These are phyloP conservation scores for Mesoclemmys tuberculata DNA, from an alignment of 2,113 vertebrate species.

Conservation along the genomic window DNA sequence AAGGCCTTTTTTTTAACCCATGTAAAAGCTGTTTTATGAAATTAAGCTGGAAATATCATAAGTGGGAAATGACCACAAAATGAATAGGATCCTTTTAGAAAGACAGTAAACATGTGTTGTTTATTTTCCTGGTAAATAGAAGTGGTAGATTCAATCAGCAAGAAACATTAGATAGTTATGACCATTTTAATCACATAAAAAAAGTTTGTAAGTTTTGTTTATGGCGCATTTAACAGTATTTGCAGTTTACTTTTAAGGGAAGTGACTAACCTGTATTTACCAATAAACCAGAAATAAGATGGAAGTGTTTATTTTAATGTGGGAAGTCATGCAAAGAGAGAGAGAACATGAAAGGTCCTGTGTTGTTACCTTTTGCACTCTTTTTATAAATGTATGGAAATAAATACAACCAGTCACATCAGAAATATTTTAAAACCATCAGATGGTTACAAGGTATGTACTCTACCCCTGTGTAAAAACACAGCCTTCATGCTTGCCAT, in stretches of 20 bases:
- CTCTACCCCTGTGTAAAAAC: slow-evolving; percentile 65
- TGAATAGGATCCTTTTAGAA: slow-evolving; percentile 85
- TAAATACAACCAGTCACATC: slow-evolving; percentile 75
- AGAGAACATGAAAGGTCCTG: slow-evolving; percentile 66
- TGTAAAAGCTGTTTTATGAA: slow-evolving; percentile 85
- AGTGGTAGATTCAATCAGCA: slow-evolving; percentile 98
- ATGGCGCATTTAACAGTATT: slow-evolving; percentile 88
- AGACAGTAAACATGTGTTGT: slow-evolving; percentile 93
- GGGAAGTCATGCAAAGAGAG: slow-evolving; percentile 35
- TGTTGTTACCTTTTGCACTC: slow-evolving; percentile 74
- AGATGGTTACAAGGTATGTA: slow-evolving; percentile 78
- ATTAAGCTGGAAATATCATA: slow-evolving; percentile 85
- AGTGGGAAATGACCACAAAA: slow-evolving; percentile 85
- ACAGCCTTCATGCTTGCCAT: slow-evolving; percentile 71
- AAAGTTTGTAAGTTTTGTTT: slow-evolving; percentile 84
- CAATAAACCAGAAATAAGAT: slow-evolving; percentile 87
- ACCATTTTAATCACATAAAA: slow-evolving; percentile 96
- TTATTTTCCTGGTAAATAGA: slow-evolving; percentile 97
- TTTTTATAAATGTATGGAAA: slow-evolving; percentile 76
- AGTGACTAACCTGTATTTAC: slow-evolving; percentile 81
- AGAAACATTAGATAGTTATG: slow-evolving; percentile 96
- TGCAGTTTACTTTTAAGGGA: slow-evolving; percentile 77
- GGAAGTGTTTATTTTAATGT: slow-evolving; percentile 45
- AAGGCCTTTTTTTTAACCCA: slow-evolving; percentile 64
- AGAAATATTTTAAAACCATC: slow-evolving; percentile 81